Evolutionary conservation across 2,113 vertebrate species (phyloP).

Genomic region (Rhinopithecus roxellana): DNA sequence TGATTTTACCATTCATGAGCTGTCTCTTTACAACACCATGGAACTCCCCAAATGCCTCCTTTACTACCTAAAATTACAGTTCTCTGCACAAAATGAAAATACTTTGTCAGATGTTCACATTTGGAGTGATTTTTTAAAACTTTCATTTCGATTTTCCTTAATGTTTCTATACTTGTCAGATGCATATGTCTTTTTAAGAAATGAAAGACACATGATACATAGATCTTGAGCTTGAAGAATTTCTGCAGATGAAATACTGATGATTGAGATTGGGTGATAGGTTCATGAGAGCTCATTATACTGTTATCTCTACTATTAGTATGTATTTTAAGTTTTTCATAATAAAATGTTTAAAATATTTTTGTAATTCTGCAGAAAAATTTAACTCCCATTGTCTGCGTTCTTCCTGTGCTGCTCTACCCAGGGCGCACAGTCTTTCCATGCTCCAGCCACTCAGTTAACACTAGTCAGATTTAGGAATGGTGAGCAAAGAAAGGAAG

Average conservation of each 20-base stretch:
- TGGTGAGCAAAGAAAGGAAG: neutral
- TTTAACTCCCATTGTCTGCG: neutral
- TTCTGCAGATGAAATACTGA: slow-evolving; percentile 24
- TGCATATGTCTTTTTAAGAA: neutral
- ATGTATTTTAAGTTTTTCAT: neutral
- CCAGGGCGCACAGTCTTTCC: neutral
- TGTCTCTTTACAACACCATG: accelerated
- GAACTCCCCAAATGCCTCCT: neutral
- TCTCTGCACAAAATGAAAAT: neutral
- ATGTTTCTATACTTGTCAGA: neutral
- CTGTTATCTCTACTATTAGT: neutral
- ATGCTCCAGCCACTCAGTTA: neutral
- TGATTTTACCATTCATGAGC: neutral
- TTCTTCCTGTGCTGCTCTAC: neutral
- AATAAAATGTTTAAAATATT: neutral
- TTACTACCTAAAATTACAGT: neutral
- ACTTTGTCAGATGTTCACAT: neutral
- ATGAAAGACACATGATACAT: neutral
- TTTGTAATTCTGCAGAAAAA: neutral
- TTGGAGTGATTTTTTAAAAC: neutral
- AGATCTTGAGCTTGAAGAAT: slow-evolving; percentile 29
- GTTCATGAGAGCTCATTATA: neutral
- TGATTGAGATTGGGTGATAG: neutral
- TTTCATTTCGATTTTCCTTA: slow-evolving; percentile 12
- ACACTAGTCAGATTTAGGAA: neutral